Base-by-base conservation (phyloP, 2,888 invertebrate genomes). In the Resseliella maxima region DNA sequence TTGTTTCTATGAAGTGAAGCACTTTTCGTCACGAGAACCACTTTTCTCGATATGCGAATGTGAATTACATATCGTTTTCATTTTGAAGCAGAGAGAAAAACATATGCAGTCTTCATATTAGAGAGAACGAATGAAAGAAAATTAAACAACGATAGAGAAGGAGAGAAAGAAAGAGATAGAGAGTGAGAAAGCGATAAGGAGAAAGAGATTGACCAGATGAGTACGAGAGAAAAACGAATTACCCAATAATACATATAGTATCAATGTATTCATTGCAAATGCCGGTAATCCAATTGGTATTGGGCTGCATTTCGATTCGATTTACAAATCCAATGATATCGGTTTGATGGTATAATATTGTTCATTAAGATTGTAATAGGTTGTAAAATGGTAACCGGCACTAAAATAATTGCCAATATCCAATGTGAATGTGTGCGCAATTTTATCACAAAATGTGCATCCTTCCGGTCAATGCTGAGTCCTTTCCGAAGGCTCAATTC, bases 311-410 rank as follows among this genome's bases (percentile, higher is more conserved):
- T 72, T 35, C 59, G 27, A 59, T 24, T 59, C 72, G 72, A 72
- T 72, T 35, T 72, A 5, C 72, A 2, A 21, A 72, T 35, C 72
- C 72, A 35, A 72, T 72, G n/a, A 72, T 72, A 31, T 72, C 31
- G 6, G 31, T 31, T 72, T 72, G 72, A 72, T 72, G 72, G 72
- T 12, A 72, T 72, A 35, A 72, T 72, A 31, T 72, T 31, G 72
- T 72, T 72, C 72, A 72, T 72, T 72, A 72, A 72, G 72, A 35
- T 31, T 72, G 35, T 72, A 72, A 72, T 72, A 72, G 2, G 72
- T 72, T 72, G 72, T 72, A 72, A 27, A 35, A 72, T 31, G 31
- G 72, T 35, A 72, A 35, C 15, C 72, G 35, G 72, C 72, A 72
- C 72, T 18, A 72, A 2, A 35, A 72, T 72, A 72, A 72, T 72